Percentiles rank a stretch among this genome's conserved stretches.
These are phyloP conservation scores for Polyodon spathula DNA, from an alignment of 2,113 vertebrate species.

Conservation along the genomic window DNA sequence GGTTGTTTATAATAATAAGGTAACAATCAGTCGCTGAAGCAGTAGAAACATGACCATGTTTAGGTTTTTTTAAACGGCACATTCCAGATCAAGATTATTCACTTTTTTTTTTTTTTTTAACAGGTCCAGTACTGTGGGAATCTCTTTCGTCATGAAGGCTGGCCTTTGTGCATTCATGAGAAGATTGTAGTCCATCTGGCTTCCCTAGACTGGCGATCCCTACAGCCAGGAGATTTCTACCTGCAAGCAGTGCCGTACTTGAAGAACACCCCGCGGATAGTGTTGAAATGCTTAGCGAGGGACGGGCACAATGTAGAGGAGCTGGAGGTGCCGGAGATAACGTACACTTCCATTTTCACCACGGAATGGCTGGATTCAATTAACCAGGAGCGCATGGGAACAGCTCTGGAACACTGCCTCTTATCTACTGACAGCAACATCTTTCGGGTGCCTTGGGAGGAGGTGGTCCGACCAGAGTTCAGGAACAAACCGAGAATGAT, in stretches of 20 bases:
- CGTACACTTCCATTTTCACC: slow-evolving; percentile 60
- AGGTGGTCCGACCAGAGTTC: slow-evolving; percentile 70
- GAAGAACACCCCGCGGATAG: slow-evolving; percentile 53
- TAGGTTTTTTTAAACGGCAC: too few relatives aligned
- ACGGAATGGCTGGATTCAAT: slow-evolving; percentile 70
- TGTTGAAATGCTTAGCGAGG: slow-evolving; percentile 56
- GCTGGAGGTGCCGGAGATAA: slow-evolving; percentile 50
- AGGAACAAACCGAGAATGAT: slow-evolving; percentile 40
- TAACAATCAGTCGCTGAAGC: not conserved
- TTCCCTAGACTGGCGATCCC: slow-evolving; percentile 49
- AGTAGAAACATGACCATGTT: not conserved
- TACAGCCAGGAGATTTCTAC: slow-evolving; percentile 64
- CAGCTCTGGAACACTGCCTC: slow-evolving; percentile 61
- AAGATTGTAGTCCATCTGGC: slow-evolving; percentile 69
- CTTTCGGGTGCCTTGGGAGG: slow-evolving; percentile 71
- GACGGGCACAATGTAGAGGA: slow-evolving; percentile 56
- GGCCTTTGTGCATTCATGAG: slow-evolving; percentile 68
- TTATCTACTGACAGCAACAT: slow-evolving; percentile 58
- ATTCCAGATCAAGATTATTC: too few relatives aligned
- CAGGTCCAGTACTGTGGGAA: slow-evolving; percentile 59
- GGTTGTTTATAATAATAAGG: too few relatives aligned
- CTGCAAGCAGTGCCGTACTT: slow-evolving; percentile 58
- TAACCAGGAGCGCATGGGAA: slow-evolving; percentile 53
- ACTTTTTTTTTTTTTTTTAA: not conserved
- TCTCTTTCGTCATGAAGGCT: slow-evolving; percentile 68